Evolutionary conservation across 2,797 vertebrate genomes (phyloP).

Genomic region (Clarias fuscus): DNA sequence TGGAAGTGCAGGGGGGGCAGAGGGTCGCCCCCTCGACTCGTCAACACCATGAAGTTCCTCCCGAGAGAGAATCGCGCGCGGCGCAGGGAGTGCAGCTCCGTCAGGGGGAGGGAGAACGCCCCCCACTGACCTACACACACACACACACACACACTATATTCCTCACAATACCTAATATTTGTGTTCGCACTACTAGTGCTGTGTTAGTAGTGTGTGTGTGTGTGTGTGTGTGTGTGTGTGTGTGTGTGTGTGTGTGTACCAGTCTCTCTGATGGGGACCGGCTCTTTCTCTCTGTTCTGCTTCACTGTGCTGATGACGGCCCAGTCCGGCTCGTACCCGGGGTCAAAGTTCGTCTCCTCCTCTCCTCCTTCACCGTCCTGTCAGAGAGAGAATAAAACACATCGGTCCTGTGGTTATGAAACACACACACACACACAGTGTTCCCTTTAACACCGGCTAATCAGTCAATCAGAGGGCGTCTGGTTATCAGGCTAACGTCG

Average conservation of each 20-base stretch:
- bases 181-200: not conserved
- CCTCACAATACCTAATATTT: not conserved
- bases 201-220: not conserved
- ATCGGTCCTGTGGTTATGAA: not conserved
- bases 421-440: not conserved
- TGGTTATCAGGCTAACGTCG: too few relatives aligned
- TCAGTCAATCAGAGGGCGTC: not conserved
- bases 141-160: not conserved
- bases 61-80: constrained; percentile 85
- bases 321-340: constrained; percentile 92
- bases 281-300: constrained; percentile 63
- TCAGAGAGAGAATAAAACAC: not conserved
- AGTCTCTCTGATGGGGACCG: constrained; percentile 62
- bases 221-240: not conserved
- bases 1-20: constrained; percentile 89
- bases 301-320: constrained; percentile 89
- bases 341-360: constrained; percentile 87
- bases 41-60: constrained; percentile 87
- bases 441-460: not conserved
- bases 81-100: constrained; percentile 87
- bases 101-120: constrained; percentile 85
- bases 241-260: constrained; percentile 55
- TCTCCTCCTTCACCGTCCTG: constrained; percentile 77
- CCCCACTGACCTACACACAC: constrained; percentile 68
- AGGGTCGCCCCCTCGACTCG: constrained; percentile 83